Base-by-base conservation (phyloP, 2,113 vertebrate species). In the Thamnaconus septentrionalis region DNA sequence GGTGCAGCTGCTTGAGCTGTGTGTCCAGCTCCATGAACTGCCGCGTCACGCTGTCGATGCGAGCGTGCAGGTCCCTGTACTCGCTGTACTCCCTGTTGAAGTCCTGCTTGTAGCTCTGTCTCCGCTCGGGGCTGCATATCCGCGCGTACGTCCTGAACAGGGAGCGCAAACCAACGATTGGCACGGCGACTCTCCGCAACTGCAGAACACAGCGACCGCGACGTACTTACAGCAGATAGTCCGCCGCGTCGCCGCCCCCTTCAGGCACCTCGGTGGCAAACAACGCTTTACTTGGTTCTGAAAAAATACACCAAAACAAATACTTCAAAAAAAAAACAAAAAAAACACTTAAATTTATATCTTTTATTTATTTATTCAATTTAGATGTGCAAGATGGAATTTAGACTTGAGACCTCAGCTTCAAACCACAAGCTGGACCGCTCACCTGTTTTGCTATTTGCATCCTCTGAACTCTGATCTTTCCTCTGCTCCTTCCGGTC, bases 61-160 rank as follows among this genome's bases (percentile, higher is more conserved):
- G 90, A 0, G 94, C 93, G 4, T 98, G 95, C 53, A 98, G 40
- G 56, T 92, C 93, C 4, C 96, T 66, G 91, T 97, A 98, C 84
- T 97, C 94, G 42, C 12, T 93, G 87, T 97, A 98, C 11, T 98
- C 96, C 0, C 92, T 91, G 0, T 96, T 97, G 75, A 98, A 98
- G 79, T 97, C 96, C 0, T 92, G 94, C 5, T 97, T 98, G 83
- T 95, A 97, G 71, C 90, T 90, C 90, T 95, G 96, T 3, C 96
- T 92, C 80, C 95, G 94, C 61, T 93, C 90, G 0, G 84, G 90
- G 12, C 89, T 93, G 50, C 85, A 83, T 46, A 98, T 96, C 75
- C 73, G 82, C 0, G 92, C 82, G 5, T 97, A 98, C 80, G 87
- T 95, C 85, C 96, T 98, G 59, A 8, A n/a, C 18, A 48, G 10